These are phyloP conservation scores for Petaurus breviceps DNA, from an alignment of 2,113 vertebrate genomes.

Conservation along the genomic window DNA sequence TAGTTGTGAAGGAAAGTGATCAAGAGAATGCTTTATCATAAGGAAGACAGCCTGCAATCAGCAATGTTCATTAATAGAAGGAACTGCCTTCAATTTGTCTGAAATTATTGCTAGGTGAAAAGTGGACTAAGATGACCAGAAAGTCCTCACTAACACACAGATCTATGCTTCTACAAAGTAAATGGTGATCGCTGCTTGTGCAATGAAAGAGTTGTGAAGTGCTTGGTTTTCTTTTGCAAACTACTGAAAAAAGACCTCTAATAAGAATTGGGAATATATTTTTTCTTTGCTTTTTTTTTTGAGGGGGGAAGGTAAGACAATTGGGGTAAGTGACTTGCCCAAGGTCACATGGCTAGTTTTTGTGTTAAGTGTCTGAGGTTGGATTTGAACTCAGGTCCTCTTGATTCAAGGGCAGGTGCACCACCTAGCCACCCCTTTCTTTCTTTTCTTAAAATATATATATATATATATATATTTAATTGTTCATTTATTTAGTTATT, in stretches of 20 bases:
- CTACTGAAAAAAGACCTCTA: background rate
- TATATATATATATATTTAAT: too few relatives aligned
- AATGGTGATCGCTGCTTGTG: background rate
- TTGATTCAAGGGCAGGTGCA: too few relatives aligned
- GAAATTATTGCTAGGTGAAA: background rate
- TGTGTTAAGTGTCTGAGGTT: too few relatives aligned
- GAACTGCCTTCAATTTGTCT: background rate
- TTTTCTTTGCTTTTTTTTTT: too few relatives aligned
- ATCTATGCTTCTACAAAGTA: background rate
- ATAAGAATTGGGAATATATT: background rate
- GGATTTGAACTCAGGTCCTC: too few relatives aligned
- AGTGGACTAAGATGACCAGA: background rate
- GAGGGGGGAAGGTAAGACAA: too few relatives aligned
- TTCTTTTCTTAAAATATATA: too few relatives aligned
- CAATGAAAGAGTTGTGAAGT: background rate
- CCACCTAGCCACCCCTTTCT: too few relatives aligned
- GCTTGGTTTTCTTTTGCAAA: background rate
- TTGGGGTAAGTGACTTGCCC: too few relatives aligned
- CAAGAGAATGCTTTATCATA: background rate
- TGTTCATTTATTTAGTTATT: too few relatives aligned
- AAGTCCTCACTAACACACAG: background rate
- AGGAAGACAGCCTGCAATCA: background rate
- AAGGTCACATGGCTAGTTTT: too few relatives aligned
- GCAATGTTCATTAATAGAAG: background rate
- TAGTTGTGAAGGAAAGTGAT: background rate